Evolutionary conservation across 2,113 vertebrate genomes (phyloP), one percentile per base, ranked within the genome.

Genomic region (Cyprinodon tularosa): DNA sequence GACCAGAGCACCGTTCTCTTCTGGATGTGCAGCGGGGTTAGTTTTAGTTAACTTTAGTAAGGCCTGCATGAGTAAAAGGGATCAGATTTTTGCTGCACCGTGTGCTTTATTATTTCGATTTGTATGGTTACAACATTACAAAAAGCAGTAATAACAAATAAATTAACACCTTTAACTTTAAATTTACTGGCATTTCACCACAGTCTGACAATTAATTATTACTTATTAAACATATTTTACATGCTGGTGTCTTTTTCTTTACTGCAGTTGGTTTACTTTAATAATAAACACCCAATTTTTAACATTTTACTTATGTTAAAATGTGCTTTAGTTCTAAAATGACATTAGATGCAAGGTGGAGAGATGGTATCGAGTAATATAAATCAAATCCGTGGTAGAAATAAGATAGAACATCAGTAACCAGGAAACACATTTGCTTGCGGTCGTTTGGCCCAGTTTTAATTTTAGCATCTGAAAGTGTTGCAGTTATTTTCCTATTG

Each of bases 351-450:
- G 57, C 57, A n/a, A 10, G 29, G 0, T 0, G 12, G 29, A 38
- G 37, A 62, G 2, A 12, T 10, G 12, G 20, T 68, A 9, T 57
- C 3, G 20, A 9, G 5, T 9, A 20, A 53, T 7, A 45, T 45
- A 11, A 1, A 57, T 20, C n/a, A 8, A 57, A 38, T 29, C 40
- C 12, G n/a, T 67, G 0, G 0, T 50, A 62, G 6, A 50, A 44
- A 66, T 13, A 20, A 22, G 45, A 68, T 42, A 12, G 38, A 72
- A 8, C 50, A 36, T 2, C 39, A 6, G 42, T 29, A 61, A 13
- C 29, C 68, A 79, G 77, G 74, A 78, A 53, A 60, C 48, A 15
- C 39, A 10, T 2, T 15, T 37, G 10, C 8, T 0, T 71, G 44
- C 63, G 66, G 42, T 76, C 65, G 7, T 4, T 13, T 73, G 74